These are phyloP conservation scores for Pseudochaenichthys georgianus DNA, from an alignment of 2,797 vertebrate genomes.

Conservation along the genomic window DNA sequence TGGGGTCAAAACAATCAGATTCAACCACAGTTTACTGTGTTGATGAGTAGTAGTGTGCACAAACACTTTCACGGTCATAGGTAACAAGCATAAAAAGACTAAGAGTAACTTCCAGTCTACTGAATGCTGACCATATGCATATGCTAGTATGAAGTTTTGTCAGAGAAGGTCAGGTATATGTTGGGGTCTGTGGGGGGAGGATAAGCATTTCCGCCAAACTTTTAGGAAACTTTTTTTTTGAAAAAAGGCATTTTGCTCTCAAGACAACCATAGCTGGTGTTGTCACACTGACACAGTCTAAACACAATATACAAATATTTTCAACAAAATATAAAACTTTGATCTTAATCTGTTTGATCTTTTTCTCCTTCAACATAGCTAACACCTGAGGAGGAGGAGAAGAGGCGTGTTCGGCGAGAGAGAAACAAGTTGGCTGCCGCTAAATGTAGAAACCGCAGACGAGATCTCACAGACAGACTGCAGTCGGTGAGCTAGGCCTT, in stretches of 20 bases:
- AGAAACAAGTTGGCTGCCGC: constrained; percentile 96
- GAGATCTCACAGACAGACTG: constrained; percentile 95
- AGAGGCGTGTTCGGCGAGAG: constrained; percentile 92
- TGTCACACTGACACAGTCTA: neutral
- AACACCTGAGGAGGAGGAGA: constrained; percentile 96
- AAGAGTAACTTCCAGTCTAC: neutral
- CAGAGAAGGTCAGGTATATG: neutral
- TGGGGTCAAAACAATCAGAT: constrained; percentile 1
- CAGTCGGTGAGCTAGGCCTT: constrained; percentile 90
- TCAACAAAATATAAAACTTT: neutral
- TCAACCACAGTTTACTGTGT: neutral
- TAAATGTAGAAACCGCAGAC: constrained; percentile 94
- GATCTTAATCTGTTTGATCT: neutral
- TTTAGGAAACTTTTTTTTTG: neutral
- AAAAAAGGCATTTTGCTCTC: neutral
- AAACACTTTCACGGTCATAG: constrained; percentile 8
- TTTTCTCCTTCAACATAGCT: constrained; percentile 80
- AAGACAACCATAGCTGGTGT: neutral
- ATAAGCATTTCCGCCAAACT: neutral
- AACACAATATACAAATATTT: constrained; percentile 22
- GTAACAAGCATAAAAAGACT: neutral
- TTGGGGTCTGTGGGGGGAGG: neutral
- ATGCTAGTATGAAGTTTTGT: neutral
- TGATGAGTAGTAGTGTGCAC: constrained; percentile 12
- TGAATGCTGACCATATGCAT: too few relatives aligned